Base-by-base conservation (phyloP, 2,113 vertebrate species). In the Glaucomys volans region DNA sequence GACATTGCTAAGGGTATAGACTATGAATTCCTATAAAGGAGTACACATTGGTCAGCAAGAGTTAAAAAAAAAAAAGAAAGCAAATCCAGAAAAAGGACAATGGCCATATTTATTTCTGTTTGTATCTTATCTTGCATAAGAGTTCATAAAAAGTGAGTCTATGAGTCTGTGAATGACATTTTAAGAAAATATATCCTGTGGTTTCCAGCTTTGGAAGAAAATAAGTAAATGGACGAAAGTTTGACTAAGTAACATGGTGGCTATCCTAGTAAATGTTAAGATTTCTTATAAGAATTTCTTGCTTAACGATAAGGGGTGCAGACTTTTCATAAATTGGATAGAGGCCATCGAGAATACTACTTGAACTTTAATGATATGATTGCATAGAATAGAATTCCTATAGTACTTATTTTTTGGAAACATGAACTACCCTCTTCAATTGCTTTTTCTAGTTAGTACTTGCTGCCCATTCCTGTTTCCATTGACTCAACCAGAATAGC, bases 141-240 rank as follows among this genome's bases (percentile, higher is more conserved):
- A 80, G 54, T 82, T 17, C 26, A 62, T 10, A 20, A 82, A 80
- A 42, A 83, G 26, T 83, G 37, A 72, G n/a, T n/a, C 20, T 82
- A 0, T 57, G 44, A 86, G 20, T 57, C 54, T 22, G 22, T 57
- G 54, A 57, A 57, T 92, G 47, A 66, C 8, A 79, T 44, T 85
- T 81, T 82, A 50, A 40, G 75, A 62, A 20, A 87, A 90, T 87
- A 52, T 81, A 77, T n/a, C 40, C 17, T 24, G 54, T 20, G 28
- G 20, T 66, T 93, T 87, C 44, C n/a, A 77, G 64, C 42, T 91
- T 94, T 76, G n/a, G 62, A 40, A 83, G 80, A 42, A 89, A 94
- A 75, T 24, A 79, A 91, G 35, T 6, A 57, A 88, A 57, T 83
- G 42, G 32, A 57, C 72, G 32, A 35, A 69, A 95, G 0, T 67